phyloP scores from a whole-genome alignment of 2,888 invertebrate genomes.

The Dasypolia templi region DNA sequence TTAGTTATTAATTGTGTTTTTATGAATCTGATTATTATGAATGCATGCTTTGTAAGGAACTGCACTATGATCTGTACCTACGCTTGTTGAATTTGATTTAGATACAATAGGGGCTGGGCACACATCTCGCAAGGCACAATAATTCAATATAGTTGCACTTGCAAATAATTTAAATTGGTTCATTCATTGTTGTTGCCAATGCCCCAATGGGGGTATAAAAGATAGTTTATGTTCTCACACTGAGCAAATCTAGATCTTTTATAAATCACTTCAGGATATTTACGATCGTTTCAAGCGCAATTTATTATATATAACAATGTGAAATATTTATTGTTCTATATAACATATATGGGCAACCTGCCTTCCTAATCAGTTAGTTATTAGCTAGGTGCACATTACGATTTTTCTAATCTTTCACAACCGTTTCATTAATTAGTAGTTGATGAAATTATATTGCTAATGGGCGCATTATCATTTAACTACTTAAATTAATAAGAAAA shows the following conservation, averaged over 20 bases:
- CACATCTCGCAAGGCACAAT: background rate
- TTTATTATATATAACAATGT: background rate
- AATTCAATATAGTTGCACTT: constrained; percentile 53
- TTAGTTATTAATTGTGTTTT: background rate
- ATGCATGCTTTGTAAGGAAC: background rate
- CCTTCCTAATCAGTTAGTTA: background rate
- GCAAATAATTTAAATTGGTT: constrained; percentile 46
- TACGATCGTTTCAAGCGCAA: background rate
- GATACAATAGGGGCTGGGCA: constrained; percentile 2
- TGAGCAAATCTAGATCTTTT: background rate
- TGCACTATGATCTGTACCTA: constrained; percentile 11
- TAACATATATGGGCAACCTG: background rate
- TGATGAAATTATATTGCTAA: constrained; percentile 20
- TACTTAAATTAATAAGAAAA: background rate
- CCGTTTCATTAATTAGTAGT: constrained; percentile 2
- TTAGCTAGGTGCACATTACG: background rate
- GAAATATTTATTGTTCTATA: background rate
- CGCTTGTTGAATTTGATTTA: background rate
- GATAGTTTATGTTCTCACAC: background rate
- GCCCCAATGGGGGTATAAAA: constrained; percentile 14
- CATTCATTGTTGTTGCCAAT: constrained; percentile 41
- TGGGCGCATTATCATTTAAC: background rate
- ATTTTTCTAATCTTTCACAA: background rate
- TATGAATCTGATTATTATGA: background rate
- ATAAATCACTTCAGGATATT: background rate